Percentiles rank a stretch among this genome's conserved stretches.
Conservation (phyloP, 1,140 invertebrate genomes). For the Ectropis grisescens region DNA sequence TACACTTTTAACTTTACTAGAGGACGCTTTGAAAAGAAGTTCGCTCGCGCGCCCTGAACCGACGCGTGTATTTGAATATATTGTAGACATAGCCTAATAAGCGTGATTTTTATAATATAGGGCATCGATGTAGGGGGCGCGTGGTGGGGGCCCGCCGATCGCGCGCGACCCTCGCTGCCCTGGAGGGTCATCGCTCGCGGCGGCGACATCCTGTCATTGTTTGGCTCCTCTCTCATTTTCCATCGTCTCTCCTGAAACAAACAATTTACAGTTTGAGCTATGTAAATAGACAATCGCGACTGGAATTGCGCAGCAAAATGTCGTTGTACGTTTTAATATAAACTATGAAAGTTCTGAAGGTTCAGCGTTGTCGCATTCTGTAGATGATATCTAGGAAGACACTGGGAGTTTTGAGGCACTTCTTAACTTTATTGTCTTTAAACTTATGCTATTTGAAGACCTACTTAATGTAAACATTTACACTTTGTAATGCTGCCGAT, state of each 20-base stretch:
- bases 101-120: constrained; percentile 45
- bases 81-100: constrained; percentile 60
- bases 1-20: constrained; percentile 64
- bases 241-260: constrained; percentile 61
- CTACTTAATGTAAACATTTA: too few species aligned
- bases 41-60: constrained; percentile 33
- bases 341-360: too few species aligned
- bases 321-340: too few species aligned
- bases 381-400: too few species aligned
- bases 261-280: constrained; percentile 2
- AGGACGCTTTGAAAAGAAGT: constrained; percentile 63
- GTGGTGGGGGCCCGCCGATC: constrained; percentile 28
- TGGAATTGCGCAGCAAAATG: background rate
- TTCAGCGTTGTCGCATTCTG: too few species aligned
- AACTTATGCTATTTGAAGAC: too few species aligned
- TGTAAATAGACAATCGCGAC: too few species aligned
- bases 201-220: constrained; percentile 63
- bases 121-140: constrained; percentile 25
- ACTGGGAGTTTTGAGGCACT: too few species aligned
- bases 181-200: constrained; percentile 53
- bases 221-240: constrained; percentile 55
- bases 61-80: constrained; percentile 26
- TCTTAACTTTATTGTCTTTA: too few species aligned
- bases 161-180: constrained; percentile 37
- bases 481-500: too few species aligned